These are phyloP conservation scores for Platerodrilus igneus DNA, from an alignment of 2,888 invertebrate species.

Conservation along the genomic window DNA sequence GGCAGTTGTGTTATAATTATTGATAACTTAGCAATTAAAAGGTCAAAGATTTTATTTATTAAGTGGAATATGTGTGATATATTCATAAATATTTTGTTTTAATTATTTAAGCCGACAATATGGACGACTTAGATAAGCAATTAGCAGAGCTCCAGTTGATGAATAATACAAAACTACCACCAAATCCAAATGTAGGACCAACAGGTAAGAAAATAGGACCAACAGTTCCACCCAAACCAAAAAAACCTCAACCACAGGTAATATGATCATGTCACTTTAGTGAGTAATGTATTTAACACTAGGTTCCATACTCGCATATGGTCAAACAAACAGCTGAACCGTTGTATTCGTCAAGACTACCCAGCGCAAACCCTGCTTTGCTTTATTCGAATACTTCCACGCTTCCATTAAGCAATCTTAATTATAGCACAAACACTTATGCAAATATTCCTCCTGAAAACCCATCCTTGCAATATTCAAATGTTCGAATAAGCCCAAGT, in stretches of 20 bases:
- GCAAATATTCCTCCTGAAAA: conserved; percentile 19
- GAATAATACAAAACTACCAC: conserved; percentile 48
- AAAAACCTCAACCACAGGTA: conserved; percentile 59
- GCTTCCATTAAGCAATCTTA: conserved; percentile 27
- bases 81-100: too few relatives aligned
- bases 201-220: conserved; percentile 65
- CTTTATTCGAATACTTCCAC: conserved; percentile 40
- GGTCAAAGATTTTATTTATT: background rate
- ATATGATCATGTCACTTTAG: conserved; percentile 13
- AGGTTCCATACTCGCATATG: conserved; percentile 74
- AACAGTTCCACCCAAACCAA: conserved; percentile 76
- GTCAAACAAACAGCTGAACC: conserved; percentile 68
- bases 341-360: conserved; percentile 66
- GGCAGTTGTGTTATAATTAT: too few relatives aligned
- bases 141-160: conserved; percentile 63
- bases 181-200: conserved; percentile 37
- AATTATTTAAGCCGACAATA: too few relatives aligned
- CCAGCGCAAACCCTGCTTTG: conserved; percentile 33
- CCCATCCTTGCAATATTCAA: conserved; percentile 16
- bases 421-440: conserved; percentile 34
- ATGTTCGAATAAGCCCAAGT: conserved; percentile 8
- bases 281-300: conserved; percentile 39
- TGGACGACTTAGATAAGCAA: conserved; percentile 67
- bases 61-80: background rate
- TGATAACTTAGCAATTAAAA: too few relatives aligned